Conservation (phyloP, 2,888 invertebrate genomes). For the Sturmia bella region DNA sequence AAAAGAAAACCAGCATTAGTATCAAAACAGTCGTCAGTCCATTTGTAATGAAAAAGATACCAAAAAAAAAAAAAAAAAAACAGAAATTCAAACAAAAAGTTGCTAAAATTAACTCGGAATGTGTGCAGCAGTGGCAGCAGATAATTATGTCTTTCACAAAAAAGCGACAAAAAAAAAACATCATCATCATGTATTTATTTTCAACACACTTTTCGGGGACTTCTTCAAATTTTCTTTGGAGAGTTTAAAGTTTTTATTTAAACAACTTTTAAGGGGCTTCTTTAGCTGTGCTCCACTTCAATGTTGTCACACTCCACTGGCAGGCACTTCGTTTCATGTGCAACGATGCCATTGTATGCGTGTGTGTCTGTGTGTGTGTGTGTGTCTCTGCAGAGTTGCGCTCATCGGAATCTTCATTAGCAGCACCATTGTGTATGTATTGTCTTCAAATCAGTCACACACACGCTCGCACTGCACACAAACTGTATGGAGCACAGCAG, state of each 20-base stretch:
- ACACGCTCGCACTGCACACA: slow-evolving; percentile 1
- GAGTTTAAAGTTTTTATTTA: slow-evolving; percentile 24
- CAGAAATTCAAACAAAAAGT: slow-evolving; percentile 40
- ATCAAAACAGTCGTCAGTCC: slow-evolving; percentile 15
- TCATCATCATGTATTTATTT: slow-evolving; percentile 35
- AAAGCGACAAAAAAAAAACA: slow-evolving; percentile 3
- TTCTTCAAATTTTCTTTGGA: slow-evolving; percentile 28
- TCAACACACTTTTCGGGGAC: slow-evolving; percentile 38
- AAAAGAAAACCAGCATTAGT: slow-evolving; percentile 8
- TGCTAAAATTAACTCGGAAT: slow-evolving; percentile 53
- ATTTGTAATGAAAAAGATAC: background rate
- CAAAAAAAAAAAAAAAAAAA: slow-evolving; percentile 10
- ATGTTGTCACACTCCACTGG: slow-evolving; percentile 23
- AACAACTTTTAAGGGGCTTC: slow-evolving; percentile 19
- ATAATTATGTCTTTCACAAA: slow-evolving; percentile 29
- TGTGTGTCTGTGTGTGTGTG: too few species aligned
- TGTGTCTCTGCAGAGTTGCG: slow-evolving; percentile 36
- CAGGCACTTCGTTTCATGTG: slow-evolving; percentile 25
- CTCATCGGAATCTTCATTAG: slow-evolving; percentile 69
- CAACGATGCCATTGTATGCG: slow-evolving; percentile 6
- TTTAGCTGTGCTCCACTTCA: slow-evolving; percentile 46
- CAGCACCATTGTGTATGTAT: slow-evolving; percentile 55
- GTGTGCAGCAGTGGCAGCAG: slow-evolving; percentile 32
- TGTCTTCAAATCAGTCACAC: slow-evolving; percentile 12
- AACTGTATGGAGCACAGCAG: slow-evolving; percentile 7